Evolutionary conservation across 2,113 vertebrate genomes (phyloP).

Genomic region (Cyprinodon variegatus): DNA sequence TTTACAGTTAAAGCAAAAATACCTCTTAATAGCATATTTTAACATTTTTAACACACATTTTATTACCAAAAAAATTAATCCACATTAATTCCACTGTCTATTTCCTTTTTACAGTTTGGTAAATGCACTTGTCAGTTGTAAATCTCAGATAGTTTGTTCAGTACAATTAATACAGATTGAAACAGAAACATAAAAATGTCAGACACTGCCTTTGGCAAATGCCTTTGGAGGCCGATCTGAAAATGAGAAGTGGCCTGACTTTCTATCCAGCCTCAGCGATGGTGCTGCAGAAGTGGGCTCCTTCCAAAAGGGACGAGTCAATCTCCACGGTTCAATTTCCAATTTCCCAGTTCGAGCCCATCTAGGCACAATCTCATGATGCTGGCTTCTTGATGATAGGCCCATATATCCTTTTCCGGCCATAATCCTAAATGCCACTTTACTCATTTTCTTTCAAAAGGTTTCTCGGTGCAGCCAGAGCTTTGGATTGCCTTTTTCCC

Average conservation of each 20-base stretch:
- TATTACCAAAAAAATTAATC: not conserved
- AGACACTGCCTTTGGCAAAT: slow-evolving; percentile 30
- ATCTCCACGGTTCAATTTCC: slow-evolving; percentile 75
- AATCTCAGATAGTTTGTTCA: not conserved
- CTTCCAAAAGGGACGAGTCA: slow-evolving; percentile 50
- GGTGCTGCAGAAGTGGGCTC: slow-evolving; percentile 20
- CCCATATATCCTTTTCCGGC: slow-evolving; percentile 68
- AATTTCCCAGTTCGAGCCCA: slow-evolving; percentile 72
- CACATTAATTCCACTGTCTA: not conserved
- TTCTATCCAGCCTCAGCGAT: slow-evolving; percentile 34
- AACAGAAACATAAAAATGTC: slow-evolving; percentile 58
- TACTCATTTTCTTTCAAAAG: slow-evolving; percentile 64
- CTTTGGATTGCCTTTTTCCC: slow-evolving; percentile 23
- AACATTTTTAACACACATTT: slow-evolving; percentile 6
- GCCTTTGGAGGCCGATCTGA: slow-evolving; percentile 51
- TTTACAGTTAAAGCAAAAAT: not conserved
- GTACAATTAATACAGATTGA: slow-evolving; percentile 35
- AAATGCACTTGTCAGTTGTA: not conserved
- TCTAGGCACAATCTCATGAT: slow-evolving; percentile 67
- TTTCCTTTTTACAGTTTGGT: not conserved
- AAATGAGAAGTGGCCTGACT: slow-evolving; percentile 41
- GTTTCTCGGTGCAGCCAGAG: slow-evolving; percentile 55
- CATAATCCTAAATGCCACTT: slow-evolving; percentile 70
- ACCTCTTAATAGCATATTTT: not conserved
- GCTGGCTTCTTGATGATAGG: slow-evolving; percentile 57